Base-by-base conservation (phyloP, 1,140 invertebrate genomes). In the Magallana angulata region DNA sequence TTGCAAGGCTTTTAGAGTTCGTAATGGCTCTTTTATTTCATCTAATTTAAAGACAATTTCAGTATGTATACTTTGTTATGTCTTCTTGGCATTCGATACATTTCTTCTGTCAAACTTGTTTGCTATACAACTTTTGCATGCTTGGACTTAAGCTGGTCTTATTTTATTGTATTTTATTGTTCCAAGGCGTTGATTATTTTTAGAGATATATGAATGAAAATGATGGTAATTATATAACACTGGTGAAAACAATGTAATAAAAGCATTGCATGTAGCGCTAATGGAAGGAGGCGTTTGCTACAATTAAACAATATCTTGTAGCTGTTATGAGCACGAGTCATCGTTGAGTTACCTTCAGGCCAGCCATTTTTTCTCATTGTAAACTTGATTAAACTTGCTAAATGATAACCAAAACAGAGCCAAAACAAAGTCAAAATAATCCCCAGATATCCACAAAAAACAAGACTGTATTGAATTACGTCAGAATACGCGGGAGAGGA, bases 401-500 rank as follows among this genome's bases (percentile, higher is more conserved):
- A 76, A 76, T 76, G 68, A 76, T 76, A 30, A 76, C 68, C 24
- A 30, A 30, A 76, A 76, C 68, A 48, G 24, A 36, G 36, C 18
- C 16, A 12, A 82, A 82, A 56, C 48, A 24, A 82, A 82, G 81
- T 18, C 16, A 12, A 57, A 57, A 57, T 57, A 82, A 82, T 57
- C 48, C 57, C 56, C 11, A 12, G 57, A 82, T 57, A 58, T 57
- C 7, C 16, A 82, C 57, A 82, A 82, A 48, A 57, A 18, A 82
- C 57, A 57, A n/a, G 57, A 57, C 16, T 64, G 60, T 84, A 60
- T 60, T 8, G 18, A 60, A 84, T 84, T n/a, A 84, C n/a, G 24
- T 24, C 24, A 84, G n/a, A 84, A 60, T 11, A n/a, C 9, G 18
- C 18, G 8, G 18, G 18, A 24, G 36, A 64, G 16, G 12, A 56